Conservation (phyloP, 2,797 vertebrate species). For the Hyperoplus immaculatus region DNA sequence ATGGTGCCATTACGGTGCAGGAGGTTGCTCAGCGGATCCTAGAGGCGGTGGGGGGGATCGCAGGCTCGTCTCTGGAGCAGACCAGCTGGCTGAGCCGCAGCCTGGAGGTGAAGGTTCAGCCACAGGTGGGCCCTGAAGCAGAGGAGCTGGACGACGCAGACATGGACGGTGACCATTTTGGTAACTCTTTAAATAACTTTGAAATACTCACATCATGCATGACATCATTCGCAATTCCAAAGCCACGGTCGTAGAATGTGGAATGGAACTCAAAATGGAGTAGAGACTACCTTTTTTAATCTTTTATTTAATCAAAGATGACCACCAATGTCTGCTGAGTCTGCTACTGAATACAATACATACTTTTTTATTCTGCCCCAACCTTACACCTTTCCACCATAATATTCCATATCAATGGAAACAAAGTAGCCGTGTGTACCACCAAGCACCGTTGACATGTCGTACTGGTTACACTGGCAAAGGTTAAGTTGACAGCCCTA, state of each 20-base stretch:
- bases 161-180: constrained; percentile 78
- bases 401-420: background rate
- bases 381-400: no score
- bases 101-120: constrained; percentile 97
- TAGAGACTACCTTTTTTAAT: no score
- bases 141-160: constrained; percentile 87
- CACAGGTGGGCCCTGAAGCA: constrained; percentile 91
- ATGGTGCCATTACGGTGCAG: constrained; percentile 70
- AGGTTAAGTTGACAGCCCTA: background rate
- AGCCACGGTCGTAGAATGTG: background rate
- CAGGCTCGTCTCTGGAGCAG: constrained; percentile 96
- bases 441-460: background rate
- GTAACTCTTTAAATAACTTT: constrained; percentile 73
- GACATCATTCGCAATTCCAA: background rate
- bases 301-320: no score
- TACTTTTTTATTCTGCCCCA: no score
- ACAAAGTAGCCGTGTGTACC: background rate
- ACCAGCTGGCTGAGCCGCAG: constrained; percentile 99
- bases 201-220: background rate
- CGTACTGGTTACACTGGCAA: background rate
- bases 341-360: no score
- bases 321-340: no score
- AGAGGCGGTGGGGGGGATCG: constrained; percentile 93
- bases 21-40: constrained; percentile 97
- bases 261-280: background rate